A percentile compares a stretch with the other conserved stretches of the same genome.
These are phyloP conservation scores for Vicugna pacos DNA, from an alignment of 2,113 vertebrate genomes.

Conservation along the genomic window DNA sequence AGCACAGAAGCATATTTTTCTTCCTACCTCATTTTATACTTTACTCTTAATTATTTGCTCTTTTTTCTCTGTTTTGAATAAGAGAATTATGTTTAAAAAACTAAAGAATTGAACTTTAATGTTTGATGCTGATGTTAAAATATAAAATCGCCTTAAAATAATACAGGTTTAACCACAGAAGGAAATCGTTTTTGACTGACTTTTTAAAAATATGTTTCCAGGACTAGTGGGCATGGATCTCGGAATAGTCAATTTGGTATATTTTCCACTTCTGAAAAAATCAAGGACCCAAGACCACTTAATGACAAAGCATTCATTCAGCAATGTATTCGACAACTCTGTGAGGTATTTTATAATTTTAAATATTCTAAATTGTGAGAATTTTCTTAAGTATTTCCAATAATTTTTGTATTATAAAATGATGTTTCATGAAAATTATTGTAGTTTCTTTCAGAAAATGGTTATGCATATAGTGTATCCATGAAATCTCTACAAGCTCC, in stretches of 20 bases:
- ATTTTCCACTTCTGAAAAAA: constrained; percentile 94
- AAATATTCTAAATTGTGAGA: constrained; percentile 10
- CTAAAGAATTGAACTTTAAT: constrained; percentile 27
- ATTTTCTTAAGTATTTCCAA: background rate
- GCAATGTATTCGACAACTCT: constrained; percentile 95
- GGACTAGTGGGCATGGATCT: constrained; percentile 89
- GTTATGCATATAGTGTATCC: constrained; percentile 90
- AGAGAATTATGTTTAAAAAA: constrained; percentile 38
- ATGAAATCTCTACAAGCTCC: constrained; percentile 95
- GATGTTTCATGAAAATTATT: constrained; percentile 53
- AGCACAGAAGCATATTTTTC: background rate
- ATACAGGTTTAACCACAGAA: constrained; percentile 45
- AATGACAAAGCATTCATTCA: constrained; percentile 97
- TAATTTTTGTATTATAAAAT: constrained; percentile 54
- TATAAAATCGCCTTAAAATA: constrained; percentile 38
- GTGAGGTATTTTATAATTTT: constrained; percentile 89
- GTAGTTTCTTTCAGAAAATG: constrained; percentile 93
- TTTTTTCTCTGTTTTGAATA: constrained; percentile 27
- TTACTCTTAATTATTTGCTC: background rate
- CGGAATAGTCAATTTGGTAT: constrained; percentile 92
- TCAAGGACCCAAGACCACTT: constrained; percentile 95
- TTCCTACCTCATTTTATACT: background rate
- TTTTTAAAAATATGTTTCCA: constrained; percentile 77
- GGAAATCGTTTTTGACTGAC: constrained; percentile 11
- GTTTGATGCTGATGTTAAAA: constrained; percentile 1